Base-by-base conservation (phyloP, 2,797 vertebrate genomes). In the Onychomys arenicola region DNA sequence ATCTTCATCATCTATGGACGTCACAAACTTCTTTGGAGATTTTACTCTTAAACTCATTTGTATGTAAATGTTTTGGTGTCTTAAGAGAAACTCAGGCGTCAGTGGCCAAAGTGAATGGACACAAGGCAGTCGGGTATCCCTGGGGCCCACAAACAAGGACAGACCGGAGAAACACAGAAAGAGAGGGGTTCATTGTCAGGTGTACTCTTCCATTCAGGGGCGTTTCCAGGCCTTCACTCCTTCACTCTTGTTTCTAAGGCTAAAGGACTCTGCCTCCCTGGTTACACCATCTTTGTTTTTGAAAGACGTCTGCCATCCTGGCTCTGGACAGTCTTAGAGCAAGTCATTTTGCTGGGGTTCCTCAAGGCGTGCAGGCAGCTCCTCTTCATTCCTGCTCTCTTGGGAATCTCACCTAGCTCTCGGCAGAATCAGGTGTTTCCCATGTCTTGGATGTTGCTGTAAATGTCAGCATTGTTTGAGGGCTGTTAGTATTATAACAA, bases 21-120 rank as follows among this genome's bases (percentile, higher is more conserved):
- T 95, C 95, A 87, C 65, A 91, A 40, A 37, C 67, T 94, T 91
- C 67, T 77, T 97, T 96, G 94, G 76, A 90, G 90, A 88, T 73
- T 93, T 59, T 87, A 90, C 40, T 90, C 75, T n/a, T 75, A 86
- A 81, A 27, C 32, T 95, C 52, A 67, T 95, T 93, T 91, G 93
- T 97, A 77, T 81, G 55, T 94, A 86, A 89, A 46, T 93, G 37
- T 90, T 94, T 96, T 90, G 71, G 87, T 86, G 71, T 88, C 78
- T 91, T 81, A 94, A 82, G 57, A 82, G 89, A 90, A 86, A 90
- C 57, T 23, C 8, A 96, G 90, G 52, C 52, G 2, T 76, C 77
- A 61, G 6, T n/a, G 29, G 63, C 49, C 55, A 61, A 57, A 52
- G 5, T 61, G 52, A n/a, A 71, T 2, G 32, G 46, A 29, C 65